phyloP scores from a whole-genome alignment of 2,888 invertebrate species.

The Drosophila borealis region DNA sequence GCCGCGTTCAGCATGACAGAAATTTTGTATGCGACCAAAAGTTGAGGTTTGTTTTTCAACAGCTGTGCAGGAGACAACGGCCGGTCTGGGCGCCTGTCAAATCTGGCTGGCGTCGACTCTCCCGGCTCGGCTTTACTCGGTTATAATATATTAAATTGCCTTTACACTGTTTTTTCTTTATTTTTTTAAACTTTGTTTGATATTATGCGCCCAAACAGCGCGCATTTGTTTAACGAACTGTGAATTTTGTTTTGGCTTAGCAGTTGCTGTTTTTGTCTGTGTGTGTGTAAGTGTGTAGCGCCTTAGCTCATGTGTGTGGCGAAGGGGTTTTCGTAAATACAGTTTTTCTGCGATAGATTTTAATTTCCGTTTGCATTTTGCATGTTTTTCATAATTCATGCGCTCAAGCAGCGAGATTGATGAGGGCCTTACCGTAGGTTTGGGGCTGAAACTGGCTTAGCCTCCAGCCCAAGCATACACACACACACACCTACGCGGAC shows the following conservation, averaged over 20 bases:
- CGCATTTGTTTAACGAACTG: conserved; percentile 78
- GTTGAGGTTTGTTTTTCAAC: conserved; percentile 76
- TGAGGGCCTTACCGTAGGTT: conserved; percentile 57
- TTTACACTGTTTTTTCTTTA: conserved; percentile 34
- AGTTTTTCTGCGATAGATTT: conserved; percentile 65
- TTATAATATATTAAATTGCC: conserved; percentile 67
- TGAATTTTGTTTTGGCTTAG: conserved; percentile 59
- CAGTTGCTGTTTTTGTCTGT: conserved; percentile 21
- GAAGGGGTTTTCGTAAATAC: conserved; percentile 30
- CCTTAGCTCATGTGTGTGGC: conserved; percentile 13
- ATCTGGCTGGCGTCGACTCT: conserved; percentile 12
- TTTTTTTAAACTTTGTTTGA: conserved; percentile 42
- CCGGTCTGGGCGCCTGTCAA: conserved; percentile 34
- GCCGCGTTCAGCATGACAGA: conserved; percentile 36
- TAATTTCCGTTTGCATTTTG: conserved; percentile 79
- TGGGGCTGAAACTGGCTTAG: conserved; percentile 51
- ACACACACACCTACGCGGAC: conserved; percentile 11
- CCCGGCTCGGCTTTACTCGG: conserved; percentile 11
- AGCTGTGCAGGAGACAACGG: conserved; percentile 68
- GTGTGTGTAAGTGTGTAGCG: conserved; percentile 16
- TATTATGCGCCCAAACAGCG: conserved; percentile 49
- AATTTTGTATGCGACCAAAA: conserved; percentile 58
- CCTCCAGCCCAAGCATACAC: conserved; percentile 14
- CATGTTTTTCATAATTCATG: conserved; percentile 80
- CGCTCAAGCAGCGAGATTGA: conserved; percentile 78